Evolutionary conservation across 2,113 vertebrate genomes (phyloP).

Genomic region (Paraplagusia blochii): DNA sequence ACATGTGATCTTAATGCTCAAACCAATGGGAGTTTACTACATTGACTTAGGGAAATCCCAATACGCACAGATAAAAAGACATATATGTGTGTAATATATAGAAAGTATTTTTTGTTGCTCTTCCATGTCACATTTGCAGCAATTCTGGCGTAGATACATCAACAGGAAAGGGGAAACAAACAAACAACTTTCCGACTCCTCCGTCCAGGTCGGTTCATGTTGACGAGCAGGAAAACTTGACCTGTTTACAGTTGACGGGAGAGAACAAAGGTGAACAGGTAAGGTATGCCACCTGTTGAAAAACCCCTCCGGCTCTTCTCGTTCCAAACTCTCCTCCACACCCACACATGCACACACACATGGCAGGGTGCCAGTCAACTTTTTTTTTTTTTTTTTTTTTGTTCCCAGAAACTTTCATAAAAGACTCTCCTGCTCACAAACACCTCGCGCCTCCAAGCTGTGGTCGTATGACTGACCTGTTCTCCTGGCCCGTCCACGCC

Average conservation of each 20-base stretch:
- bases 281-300: slow-evolving; percentile 19
- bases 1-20: too few species aligned
- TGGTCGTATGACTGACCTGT: slow-evolving; percentile 75
- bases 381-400: slow-evolving; percentile 24
- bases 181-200: too few species aligned
- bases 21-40: too few species aligned
- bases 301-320: slow-evolving; percentile 9
- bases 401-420: slow-evolving; percentile 60
- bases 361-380: slow-evolving; percentile 49
- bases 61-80: too few species aligned
- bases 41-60: too few species aligned
- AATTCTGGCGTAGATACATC: too few species aligned
- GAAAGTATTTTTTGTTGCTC: too few species aligned
- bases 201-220: neutral
- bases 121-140: too few species aligned
- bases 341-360: slow-evolving; percentile 1
- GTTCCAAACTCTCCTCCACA: neutral
- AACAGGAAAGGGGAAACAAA: too few species aligned
- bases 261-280: slow-evolving; percentile 1
- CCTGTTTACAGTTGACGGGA: slow-evolving; percentile 4
- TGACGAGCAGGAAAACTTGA: neutral
- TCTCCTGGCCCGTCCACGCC: slow-evolving; percentile 71
- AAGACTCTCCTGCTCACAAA: slow-evolving; percentile 27
- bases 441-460: slow-evolving; percentile 58
- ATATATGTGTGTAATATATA: too few species aligned